A percentile compares a stretch with the other conserved stretches of the same genome.
These are phyloP conservation scores for Chaetogeoica ovagalla DNA, from an alignment of 2,888 invertebrate species.

Conservation along the genomic window DNA sequence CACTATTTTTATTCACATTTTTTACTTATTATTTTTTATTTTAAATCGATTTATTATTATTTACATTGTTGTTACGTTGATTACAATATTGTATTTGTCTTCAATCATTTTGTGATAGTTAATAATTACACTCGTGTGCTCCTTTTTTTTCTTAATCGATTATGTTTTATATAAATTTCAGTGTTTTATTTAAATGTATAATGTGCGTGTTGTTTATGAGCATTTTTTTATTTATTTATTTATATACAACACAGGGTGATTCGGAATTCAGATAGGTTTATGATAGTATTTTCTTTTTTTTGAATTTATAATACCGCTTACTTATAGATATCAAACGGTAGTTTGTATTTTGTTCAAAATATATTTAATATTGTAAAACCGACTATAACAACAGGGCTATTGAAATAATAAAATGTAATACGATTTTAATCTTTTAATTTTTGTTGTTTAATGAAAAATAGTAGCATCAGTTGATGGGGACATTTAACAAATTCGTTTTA, in stretches of 20 bases:
- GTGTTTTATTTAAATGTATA: background rate
- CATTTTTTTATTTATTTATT: background rate
- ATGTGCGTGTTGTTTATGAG: background rate
- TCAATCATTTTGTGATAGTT: background rate
- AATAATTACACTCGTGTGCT: background rate
- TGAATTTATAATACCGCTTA: background rate
- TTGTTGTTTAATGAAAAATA: too few species aligned
- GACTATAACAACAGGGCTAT: constrained; percentile 5
- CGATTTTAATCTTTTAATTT: too few species aligned
- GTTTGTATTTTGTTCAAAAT: background rate
- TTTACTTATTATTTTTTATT: background rate
- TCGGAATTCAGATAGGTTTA: background rate
- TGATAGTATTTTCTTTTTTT: background rate
- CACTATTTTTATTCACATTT: too few species aligned
- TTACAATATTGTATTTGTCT: background rate
- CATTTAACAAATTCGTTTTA: too few species aligned
- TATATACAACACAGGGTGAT: constrained; percentile 20
- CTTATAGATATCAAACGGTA: background rate
- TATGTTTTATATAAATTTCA: background rate
- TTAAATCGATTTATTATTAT: background rate
- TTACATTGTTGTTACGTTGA: background rate
- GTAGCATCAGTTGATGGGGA: too few species aligned
- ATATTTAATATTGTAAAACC: background rate
- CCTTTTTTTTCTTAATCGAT: too few species aligned
- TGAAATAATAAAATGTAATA: constrained; percentile 6